Evolutionary conservation across 1,140 invertebrate genomes (phyloP), one percentile per base, ranked within the genome.

Genomic region (Akabosia matsudoensis): DNA sequence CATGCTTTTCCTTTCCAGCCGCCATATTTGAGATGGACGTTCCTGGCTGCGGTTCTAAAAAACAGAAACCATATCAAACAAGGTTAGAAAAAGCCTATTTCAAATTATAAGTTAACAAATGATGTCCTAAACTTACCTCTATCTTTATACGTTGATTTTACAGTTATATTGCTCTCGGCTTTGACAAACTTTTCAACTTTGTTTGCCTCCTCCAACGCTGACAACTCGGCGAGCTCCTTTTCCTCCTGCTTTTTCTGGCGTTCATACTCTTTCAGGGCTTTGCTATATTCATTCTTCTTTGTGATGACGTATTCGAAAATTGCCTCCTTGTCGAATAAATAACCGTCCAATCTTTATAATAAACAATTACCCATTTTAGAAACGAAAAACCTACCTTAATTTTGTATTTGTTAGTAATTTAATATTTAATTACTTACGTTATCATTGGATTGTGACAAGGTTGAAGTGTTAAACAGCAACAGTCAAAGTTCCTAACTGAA

Each of bases 401-500:
- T 64, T 13, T 24, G n/a, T 22, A 13, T 22, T 64, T 13, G 10
- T 24, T 24, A 28, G 28, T 24, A 13, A 64, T 10, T 22, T 22
- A 75, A 70, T 26, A 33, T n/a, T n/a, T n/a, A 54, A 45, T 33
- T 33, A 61, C 87, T 87, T 87, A 92, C 90, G 93, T 95, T 51
- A 97, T 86, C 3, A 97, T 92, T 74, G 95, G 94, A 85, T 94
- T 90, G 84, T 91, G 88, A 83, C 96, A 98, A 1, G 97, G 97
- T 84, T 99, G 97, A 74, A 99, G 86, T 4, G 96, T 97, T 24
- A 99, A 85, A 82, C 93, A 97, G 85, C 98, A 99, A 83, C 96
- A 98, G 85, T 99, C 97, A 86, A 99, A 99, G 83, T 93, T 94
- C 85, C 98, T 98, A 0, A 99, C 90, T 0, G 97, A 97, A 88